Evolutionary conservation across 2,888 invertebrate genomes (phyloP), one percentile per base, ranked within the genome.

Genomic region (Argyra leucocephala): DNA sequence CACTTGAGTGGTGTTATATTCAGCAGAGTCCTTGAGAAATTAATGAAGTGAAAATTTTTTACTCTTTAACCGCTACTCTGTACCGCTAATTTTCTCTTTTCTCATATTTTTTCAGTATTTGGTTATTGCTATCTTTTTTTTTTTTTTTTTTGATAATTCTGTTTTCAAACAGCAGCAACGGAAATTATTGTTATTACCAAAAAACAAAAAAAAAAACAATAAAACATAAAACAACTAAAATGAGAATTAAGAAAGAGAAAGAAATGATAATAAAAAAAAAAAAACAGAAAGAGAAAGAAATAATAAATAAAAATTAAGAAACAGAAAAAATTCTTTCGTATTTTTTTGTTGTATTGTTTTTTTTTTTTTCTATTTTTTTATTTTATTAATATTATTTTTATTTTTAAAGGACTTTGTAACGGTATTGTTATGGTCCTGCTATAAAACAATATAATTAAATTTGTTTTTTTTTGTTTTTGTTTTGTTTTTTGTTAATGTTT

Each of bases 1-100:
- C 18, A 48, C 48, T 48, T 48, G 18, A 48, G 48, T 48, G 48
- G 48, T 48, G 48, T 48, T 48, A 48, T 48, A 48, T 18, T 31
- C 4, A 12, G 48, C n/a, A 18, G 15, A 48, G 58, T 58, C 58
- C 58, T 58, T 58, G 22, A 58, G 22, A 58, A 58, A 58, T 58
- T 58, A 58, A 58, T 58, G 58, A 58, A 58, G 58, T 58, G 58
- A 58, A 58, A 58, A 58, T 58, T 58, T n/a, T n/a, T 21, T 48
- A 18, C 48, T 48, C 48, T 48, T 48, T 48, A 48, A 48, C 48
- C 48, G 48, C 48, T 48, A 48, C 48, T n/a, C n/a, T 48, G 48
- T 48, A 48, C 48, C 48, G 48, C 48, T 48, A 48, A 48, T 48
- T 48, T 48, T 48, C 48, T n/a, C 5, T 48, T 48, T 15, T 31